Evolutionary conservation across 92 coral and sea anemone species (phyloP).

Genomic region (Umimayanthus chanpuru): DNA sequence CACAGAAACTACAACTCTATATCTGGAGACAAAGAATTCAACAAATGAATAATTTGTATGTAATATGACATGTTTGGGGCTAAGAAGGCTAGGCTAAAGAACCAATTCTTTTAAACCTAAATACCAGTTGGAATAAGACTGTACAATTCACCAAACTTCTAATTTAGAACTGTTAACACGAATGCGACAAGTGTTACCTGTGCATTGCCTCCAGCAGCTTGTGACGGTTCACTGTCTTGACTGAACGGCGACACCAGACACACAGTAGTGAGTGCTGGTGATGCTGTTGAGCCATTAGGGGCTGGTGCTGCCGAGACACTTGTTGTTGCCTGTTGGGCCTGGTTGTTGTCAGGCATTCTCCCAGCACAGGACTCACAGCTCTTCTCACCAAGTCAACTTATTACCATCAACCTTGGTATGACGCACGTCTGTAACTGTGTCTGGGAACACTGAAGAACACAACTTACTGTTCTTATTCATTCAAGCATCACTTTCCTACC

Average conservation of each 20-base stretch:
- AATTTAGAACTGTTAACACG: not conserved
- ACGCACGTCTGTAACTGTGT: too few species aligned
- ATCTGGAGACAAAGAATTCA: too few species aligned
- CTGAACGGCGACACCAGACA: conserved; percentile 44
- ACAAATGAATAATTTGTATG: too few species aligned
- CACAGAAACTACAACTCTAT: too few species aligned
- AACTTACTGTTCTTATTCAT: too few species aligned
- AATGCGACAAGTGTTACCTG: conserved; percentile 27
- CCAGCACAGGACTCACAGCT: not conserved
- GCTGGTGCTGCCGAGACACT: not conserved
- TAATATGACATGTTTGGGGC: too few species aligned
- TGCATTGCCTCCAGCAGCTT: conserved; percentile 17
- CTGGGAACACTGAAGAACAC: too few species aligned
- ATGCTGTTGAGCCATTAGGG: conserved; percentile 18
- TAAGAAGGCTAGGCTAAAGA: too few species aligned
- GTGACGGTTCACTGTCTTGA: conserved; percentile 38
- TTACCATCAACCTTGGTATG: not conserved
- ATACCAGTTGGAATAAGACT: not conserved
- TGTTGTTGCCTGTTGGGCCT: not conserved
- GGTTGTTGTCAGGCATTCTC: conserved; percentile 1
- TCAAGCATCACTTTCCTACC: too few species aligned
- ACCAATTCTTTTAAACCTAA: too few species aligned
- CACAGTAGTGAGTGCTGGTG: not conserved
- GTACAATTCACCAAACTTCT: not conserved
- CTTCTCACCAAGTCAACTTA: not conserved